Conservation (phyloP, 92 coral and sea anemone genomes). For the Desmophyllum pertusum region DNA sequence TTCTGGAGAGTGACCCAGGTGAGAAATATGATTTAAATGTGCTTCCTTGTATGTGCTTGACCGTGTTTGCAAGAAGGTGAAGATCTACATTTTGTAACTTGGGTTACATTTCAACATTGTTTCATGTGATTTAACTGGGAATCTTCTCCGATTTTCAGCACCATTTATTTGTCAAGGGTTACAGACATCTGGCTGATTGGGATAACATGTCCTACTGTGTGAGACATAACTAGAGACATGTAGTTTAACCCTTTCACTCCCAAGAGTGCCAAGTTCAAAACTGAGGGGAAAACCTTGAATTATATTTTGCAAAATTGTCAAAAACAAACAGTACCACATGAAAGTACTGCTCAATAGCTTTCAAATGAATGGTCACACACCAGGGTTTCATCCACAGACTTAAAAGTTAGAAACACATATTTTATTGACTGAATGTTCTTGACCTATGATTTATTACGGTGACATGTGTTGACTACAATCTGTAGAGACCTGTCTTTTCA, state of each 20-base stretch:
- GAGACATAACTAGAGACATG: background rate
- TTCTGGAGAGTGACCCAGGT: constrained; percentile 21
- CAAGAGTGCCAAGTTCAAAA: too few relatives aligned
- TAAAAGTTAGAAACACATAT: too few relatives aligned
- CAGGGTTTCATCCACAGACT: too few relatives aligned
- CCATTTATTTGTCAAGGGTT: background rate
- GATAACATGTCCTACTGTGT: constrained; percentile 1
- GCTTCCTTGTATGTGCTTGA: too few relatives aligned
- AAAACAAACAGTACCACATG: too few relatives aligned
- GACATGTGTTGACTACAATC: background rate
- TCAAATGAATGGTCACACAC: too few relatives aligned
- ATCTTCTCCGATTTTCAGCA: background rate
- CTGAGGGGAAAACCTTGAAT: too few relatives aligned
- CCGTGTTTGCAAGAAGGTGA: background rate
- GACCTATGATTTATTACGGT: background rate
- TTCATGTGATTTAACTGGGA: background rate
- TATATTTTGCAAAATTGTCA: too few relatives aligned
- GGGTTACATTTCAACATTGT: background rate
- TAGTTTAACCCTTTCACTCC: too few relatives aligned
- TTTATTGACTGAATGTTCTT: too few relatives aligned
- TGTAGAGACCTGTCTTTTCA: background rate
- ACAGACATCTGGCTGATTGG: background rate
- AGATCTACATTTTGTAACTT: background rate
- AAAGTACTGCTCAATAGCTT: too few relatives aligned
- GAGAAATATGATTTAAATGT: background rate